Percentiles rank a stretch among this genome's conserved stretches.
phyloP scores from a whole-genome alignment of 2,888 invertebrate species.

The Drosophila sordidula region DNA sequence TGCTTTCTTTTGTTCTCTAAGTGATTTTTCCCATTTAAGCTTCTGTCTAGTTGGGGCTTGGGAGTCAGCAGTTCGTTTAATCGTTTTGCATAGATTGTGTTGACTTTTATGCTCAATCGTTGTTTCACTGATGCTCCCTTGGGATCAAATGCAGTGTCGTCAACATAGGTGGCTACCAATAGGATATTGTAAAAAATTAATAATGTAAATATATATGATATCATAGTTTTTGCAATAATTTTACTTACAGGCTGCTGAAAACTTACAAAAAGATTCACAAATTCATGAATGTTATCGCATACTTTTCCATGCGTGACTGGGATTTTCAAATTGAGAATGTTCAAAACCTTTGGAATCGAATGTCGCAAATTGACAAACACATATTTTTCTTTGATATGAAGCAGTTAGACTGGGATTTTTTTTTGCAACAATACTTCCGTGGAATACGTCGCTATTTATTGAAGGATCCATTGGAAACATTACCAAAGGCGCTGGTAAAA shows the following conservation, averaged over 20 bases:
- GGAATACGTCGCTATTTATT: constrained; percentile 92
- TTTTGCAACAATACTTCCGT: constrained; percentile 88
- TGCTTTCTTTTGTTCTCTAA: too few relatives aligned
- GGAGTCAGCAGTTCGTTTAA: too few relatives aligned
- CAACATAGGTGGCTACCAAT: too few relatives aligned
- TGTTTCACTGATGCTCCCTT: too few relatives aligned
- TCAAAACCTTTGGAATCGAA: constrained; percentile 16
- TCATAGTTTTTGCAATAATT: background rate
- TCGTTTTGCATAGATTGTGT: too few relatives aligned
- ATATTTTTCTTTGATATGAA: constrained; percentile 91
- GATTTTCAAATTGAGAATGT: constrained; percentile 14
- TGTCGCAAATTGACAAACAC: constrained; percentile 9
- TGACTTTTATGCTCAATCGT: too few relatives aligned
- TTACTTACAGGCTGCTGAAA: constrained; percentile 12
- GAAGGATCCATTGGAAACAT: constrained; percentile 91
- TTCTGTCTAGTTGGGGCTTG: too few relatives aligned
- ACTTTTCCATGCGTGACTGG: constrained; percentile 91
- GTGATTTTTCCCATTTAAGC: too few relatives aligned
- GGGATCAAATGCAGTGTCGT: too few relatives aligned
- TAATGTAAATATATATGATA: background rate
- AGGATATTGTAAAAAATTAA: too few relatives aligned
- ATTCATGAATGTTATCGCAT: constrained; percentile 90
- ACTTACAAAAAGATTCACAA: constrained; percentile 87
- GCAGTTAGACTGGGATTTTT: constrained; percentile 90
- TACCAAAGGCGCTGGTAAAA: constrained; percentile 87